phyloP scores from a whole-genome alignment of 2,113 vertebrate genomes.

The Cryptotis parvus region DNA sequence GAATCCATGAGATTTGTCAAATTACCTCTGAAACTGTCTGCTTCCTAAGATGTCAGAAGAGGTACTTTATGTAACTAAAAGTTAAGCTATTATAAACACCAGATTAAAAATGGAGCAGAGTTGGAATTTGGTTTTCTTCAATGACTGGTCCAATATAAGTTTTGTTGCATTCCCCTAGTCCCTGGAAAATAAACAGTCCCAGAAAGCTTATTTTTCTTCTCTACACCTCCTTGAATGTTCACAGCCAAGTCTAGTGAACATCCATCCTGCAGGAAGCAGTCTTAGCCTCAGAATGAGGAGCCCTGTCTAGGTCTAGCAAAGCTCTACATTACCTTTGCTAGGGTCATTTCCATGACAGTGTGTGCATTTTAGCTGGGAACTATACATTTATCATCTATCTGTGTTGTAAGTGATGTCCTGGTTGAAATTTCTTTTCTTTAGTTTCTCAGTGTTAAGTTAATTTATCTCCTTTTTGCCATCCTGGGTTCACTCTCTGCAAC shows the following conservation, averaged over 20 bases:
- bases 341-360: too few species aligned
- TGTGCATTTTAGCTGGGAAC: neutral
- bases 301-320: neutral
- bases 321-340: neutral
- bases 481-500: neutral
- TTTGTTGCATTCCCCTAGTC: neutral
- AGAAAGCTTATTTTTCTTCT: too few species aligned
- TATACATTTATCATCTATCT: neutral
- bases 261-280: neutral
- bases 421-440: neutral
- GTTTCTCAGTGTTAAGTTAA: neutral
- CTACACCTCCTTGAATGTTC: neutral
- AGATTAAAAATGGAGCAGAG: slow-evolving; percentile 15
- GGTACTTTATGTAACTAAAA: neutral
- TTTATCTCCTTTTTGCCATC: neutral
- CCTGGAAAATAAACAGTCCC: too few species aligned
- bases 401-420: neutral
- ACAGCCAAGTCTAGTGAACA: too few species aligned
- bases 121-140: slow-evolving; percentile 17
- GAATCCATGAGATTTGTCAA: slow-evolving; percentile 55
- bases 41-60: slow-evolving; percentile 31
- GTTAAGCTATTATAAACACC: too few species aligned
- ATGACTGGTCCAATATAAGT: neutral
- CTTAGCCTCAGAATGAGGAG: neutral
- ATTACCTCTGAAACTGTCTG: slow-evolving; percentile 42